These are phyloP conservation scores for Tineola bisselliella DNA, from an alignment of 2,888 invertebrate genomes.

Conservation along the genomic window DNA sequence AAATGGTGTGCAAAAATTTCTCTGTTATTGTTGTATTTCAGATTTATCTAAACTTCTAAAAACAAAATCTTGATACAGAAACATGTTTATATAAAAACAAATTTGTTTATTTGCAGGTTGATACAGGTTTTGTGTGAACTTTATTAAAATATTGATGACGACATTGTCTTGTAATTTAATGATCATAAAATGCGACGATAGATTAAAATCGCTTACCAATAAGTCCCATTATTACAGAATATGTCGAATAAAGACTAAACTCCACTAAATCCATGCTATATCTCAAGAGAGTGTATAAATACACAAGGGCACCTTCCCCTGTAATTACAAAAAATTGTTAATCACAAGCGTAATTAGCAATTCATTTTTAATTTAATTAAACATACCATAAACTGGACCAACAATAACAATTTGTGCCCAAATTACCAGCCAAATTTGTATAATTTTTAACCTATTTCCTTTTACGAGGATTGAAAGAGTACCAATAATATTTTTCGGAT, in stretches of 20 bases:
- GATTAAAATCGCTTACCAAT: slow-evolving; percentile 41
- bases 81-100: not conserved
- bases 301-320: slow-evolving; percentile 62
- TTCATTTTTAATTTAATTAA: too few species aligned
- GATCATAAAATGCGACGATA: not conserved
- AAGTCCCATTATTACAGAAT: slow-evolving; percentile 55
- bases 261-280: slow-evolving; percentile 63
- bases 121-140: not conserved
- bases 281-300: slow-evolving; percentile 54
- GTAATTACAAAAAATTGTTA: slow-evolving; percentile 25
- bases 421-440: slow-evolving; percentile 43
- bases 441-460: slow-evolving; percentile 27
- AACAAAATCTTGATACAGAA: not conserved
- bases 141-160: not conserved
- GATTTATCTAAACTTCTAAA: slow-evolving; percentile 3
- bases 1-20: too few species aligned
- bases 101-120: not conserved
- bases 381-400: slow-evolving; percentile 54
- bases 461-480: slow-evolving; percentile 48
- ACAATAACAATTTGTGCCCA: slow-evolving; percentile 48
- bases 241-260: slow-evolving; percentile 59
- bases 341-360: not conserved
- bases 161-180: not conserved
- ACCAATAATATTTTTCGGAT: slow-evolving; percentile 46
- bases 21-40: not conserved